These are phyloP conservation scores for Thyatira batis DNA, from an alignment of 2,888 invertebrate genomes.

Conservation along the genomic window DNA sequence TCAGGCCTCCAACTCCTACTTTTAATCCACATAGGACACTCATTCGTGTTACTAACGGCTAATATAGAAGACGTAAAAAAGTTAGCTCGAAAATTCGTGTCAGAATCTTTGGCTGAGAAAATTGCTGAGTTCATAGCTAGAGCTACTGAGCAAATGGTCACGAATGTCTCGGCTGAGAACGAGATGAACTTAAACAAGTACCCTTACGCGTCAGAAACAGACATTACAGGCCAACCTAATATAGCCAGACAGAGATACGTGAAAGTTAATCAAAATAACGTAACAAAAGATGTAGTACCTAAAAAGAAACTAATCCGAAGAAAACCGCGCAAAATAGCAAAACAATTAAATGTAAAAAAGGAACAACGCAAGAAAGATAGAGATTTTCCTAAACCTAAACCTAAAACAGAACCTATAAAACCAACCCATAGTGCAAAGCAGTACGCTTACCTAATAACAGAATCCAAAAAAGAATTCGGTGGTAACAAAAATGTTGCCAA, in stretches of 20 bases:
- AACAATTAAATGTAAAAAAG: too few relatives aligned
- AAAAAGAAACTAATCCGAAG: neutral
- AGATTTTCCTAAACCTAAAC: neutral
- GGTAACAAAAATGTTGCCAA: too few relatives aligned
- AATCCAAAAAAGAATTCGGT: neutral
- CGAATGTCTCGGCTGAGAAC: constrained; percentile 30
- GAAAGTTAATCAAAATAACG: too few relatives aligned
- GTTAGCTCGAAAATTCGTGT: constrained; percentile 54
- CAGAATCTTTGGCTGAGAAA: constrained; percentile 46
- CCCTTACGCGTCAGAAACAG: constrained; percentile 6
- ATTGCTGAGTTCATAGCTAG: constrained; percentile 40
- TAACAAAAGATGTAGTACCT: neutral
- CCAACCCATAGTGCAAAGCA: neutral
- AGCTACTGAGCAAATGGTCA: constrained; percentile 17
- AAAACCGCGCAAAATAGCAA: neutral
- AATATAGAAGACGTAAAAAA: constrained; percentile 58
- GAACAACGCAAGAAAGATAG: too few relatives aligned
- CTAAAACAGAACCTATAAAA: neutral
- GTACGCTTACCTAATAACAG: neutral
- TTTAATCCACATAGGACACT: constrained; percentile 25
- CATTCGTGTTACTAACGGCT: constrained; percentile 54
- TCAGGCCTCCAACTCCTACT: constrained; percentile 45
- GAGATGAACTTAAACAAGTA: constrained; percentile 15
- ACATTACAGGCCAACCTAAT: constrained; percentile 12
- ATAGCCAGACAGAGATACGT: neutral